Percentiles rank a stretch among this genome's conserved stretches.
These are phyloP conservation scores for Clamator glandarius DNA, from an alignment of 2,797 vertebrate genomes.

Conservation along the genomic window DNA sequence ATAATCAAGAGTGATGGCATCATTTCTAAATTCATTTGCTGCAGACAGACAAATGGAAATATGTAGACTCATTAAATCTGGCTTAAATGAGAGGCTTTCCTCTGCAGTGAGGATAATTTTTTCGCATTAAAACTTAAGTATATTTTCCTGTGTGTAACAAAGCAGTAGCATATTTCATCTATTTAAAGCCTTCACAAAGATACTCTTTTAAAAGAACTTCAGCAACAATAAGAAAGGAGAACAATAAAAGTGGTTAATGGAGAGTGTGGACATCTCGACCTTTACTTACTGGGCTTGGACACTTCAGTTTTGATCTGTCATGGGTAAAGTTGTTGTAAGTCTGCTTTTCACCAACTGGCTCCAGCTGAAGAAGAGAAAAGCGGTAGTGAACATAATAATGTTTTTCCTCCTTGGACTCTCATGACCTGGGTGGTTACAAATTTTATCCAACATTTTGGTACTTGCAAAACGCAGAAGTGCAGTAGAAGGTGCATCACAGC, in stretches of 20 bases:
- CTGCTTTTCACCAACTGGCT: slow-evolving; percentile 89
- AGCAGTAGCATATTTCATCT: background rate
- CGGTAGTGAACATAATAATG: background rate
- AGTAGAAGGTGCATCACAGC: background rate
- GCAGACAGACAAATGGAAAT: background rate
- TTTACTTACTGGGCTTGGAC: slow-evolving; percentile 83
- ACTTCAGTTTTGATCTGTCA: slow-evolving; percentile 83
- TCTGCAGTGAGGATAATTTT: background rate
- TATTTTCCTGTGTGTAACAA: background rate
- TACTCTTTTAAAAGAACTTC: background rate
- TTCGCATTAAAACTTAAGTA: background rate
- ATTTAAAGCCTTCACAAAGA: background rate
- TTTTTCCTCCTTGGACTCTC: background rate
- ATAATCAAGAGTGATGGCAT: background rate
- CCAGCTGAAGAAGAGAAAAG: slow-evolving; percentile 80
- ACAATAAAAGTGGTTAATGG: background rate
- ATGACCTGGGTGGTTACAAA: background rate
- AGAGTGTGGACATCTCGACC: background rate
- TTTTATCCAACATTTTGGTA: background rate
- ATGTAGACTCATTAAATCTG: background rate
- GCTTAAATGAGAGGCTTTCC: background rate
- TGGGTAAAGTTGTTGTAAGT: slow-evolving; percentile 88
- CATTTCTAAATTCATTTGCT: background rate
- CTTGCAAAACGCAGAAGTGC: background rate
- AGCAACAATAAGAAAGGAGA: background rate